Evolutionary conservation across 2,888 invertebrate species (phyloP), one percentile per base, ranked within the genome.

Genomic region (Megaustenia siamemsis): DNA sequence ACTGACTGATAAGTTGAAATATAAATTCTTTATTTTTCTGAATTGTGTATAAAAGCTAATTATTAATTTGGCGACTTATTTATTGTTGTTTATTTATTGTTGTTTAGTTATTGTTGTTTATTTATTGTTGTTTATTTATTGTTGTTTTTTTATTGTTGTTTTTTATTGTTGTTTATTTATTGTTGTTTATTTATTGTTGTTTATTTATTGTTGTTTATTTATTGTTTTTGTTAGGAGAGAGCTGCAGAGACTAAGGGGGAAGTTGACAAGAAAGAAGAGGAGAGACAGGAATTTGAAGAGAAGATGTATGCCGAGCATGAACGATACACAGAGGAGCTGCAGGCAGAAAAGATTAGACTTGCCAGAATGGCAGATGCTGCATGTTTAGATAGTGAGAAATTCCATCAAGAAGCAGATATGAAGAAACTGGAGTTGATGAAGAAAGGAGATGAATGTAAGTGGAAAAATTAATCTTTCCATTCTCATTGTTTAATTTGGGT

Each of bases 361-460:
- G 80, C 84, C 15, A 77, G 85, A n/a, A 87, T 89, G 28, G 86
- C 88, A 10, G 90, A 90, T 40, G 90, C 90, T 63, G 88, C 88
- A 69, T 86, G 89, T 21, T 85, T 87, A 83, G 88, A 89, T 28
- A 86, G 89, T 60, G 86, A 88, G 18, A 87, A 88, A 49, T 89
- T 90, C 38, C 90, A 90, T 53, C 89, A 91, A 12, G 40, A 53
- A 75, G 81, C 91, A 5, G 77, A 87, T 49, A 86, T 88, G 40
- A 90, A 89, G 43, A 86, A 88, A 78, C 88, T 88, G 45, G 88
- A 90, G 85, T 86, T 91, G 21, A 85, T 88, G 32, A 88, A 89
- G 73, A 91, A 90, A 43, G 89, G 88, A 75, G 90, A 89, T 71
- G 88, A 89, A 28, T 90, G 91, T 91, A 88, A 90, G 91, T 89